phyloP scores from a whole-genome alignment of 2,113 vertebrate genomes.

The Notarius quadriscutis region DNA sequence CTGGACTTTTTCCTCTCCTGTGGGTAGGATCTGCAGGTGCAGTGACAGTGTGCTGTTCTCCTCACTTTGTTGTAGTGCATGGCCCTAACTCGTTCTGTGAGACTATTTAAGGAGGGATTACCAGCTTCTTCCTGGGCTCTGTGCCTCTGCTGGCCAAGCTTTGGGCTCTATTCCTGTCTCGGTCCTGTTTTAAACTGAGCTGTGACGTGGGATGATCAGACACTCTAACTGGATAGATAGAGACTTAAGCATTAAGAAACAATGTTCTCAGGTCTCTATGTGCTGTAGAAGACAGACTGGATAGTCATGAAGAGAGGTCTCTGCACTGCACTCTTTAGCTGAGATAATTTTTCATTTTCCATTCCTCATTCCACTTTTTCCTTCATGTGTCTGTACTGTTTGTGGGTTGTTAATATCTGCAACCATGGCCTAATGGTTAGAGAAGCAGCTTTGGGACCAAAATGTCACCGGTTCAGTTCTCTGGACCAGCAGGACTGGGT shows the following conservation, averaged over 20 bases:
- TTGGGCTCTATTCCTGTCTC: conserved; percentile 69
- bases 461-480: too few species aligned
- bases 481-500: too few species aligned
- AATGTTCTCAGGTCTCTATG: conserved; percentile 13
- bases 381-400: background rate
- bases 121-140: conserved; percentile 50
- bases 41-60: conserved; percentile 47
- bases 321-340: background rate
- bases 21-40: conserved; percentile 48
- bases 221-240: conserved; percentile 70
- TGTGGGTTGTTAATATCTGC: background rate
- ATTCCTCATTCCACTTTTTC: background rate
- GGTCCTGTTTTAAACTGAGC: conserved; percentile 66
- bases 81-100: conserved; percentile 41
- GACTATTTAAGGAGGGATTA: conserved; percentile 74
- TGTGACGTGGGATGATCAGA: conserved; percentile 74
- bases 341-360: background rate
- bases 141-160: conserved; percentile 52
- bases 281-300: background rate
- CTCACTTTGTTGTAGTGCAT: conserved; percentile 53
- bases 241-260: conserved; percentile 72
- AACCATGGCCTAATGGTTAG: background rate
- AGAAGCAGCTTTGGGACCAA: too few species aligned
- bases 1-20: background rate
- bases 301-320: conserved; percentile 45